These are phyloP conservation scores for Onthophagus taurus DNA, from an alignment of 1,140 invertebrate species.

Conservation along the genomic window DNA sequence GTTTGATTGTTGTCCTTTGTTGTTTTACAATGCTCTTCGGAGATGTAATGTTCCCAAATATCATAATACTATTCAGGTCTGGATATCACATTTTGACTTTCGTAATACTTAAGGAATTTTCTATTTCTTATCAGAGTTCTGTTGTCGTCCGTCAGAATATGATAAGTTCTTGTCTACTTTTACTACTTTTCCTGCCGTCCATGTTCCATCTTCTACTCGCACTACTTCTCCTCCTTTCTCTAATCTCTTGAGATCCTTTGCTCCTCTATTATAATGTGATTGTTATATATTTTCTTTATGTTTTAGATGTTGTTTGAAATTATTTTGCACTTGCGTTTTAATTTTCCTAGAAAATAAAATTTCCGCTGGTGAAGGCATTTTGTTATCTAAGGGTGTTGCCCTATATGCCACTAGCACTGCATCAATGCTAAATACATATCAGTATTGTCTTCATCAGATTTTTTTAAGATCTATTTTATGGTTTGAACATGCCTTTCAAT, in stretches of 20 bases:
- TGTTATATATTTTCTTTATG: neutral
- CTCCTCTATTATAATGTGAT: neutral
- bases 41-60: too few relatives aligned
- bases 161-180: neutral
- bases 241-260: neutral
- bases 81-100: too few relatives aligned
- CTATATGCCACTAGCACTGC: constrained; percentile 23
- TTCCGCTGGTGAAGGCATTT: constrained; percentile 13
- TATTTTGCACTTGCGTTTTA: neutral
- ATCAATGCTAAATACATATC: constrained; percentile 21
- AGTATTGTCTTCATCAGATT: constrained; percentile 18
- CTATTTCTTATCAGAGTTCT: too few relatives aligned
- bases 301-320: neutral
- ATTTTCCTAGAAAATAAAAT: constrained; percentile 13
- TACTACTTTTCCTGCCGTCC: neutral
- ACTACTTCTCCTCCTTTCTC: too few relatives aligned
- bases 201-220: neutral
- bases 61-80: too few relatives aligned
- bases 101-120: too few relatives aligned
- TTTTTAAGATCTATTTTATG: constrained; percentile 29
- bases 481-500: constrained; percentile 31
- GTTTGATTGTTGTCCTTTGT: too few relatives aligned
- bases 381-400: constrained; percentile 18
- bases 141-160: too few relatives aligned
- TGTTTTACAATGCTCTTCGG: too few relatives aligned